phyloP scores from a whole-genome alignment of 2,797 vertebrate species.

The Knipowitschia caucasica region DNA sequence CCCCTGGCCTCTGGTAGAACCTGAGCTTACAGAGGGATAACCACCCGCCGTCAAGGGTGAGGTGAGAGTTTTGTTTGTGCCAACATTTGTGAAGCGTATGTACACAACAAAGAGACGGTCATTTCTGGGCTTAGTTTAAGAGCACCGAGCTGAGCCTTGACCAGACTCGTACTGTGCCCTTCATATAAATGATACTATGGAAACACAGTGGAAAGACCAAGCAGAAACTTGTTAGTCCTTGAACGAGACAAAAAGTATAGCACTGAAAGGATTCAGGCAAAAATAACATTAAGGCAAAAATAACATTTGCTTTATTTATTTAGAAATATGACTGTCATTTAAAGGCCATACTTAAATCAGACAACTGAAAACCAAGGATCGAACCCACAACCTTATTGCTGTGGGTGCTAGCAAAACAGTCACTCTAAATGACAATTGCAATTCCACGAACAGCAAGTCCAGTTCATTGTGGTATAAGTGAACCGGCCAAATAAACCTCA shows the following conservation, averaged over 20 bases:
- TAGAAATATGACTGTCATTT: not conserved
- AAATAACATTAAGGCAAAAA: no score
- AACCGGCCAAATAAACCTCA: no score
- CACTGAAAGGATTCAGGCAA: not conserved
- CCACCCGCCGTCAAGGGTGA: no score
- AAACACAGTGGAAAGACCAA: not conserved
- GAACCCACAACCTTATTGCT: no score
- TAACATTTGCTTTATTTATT: not conserved
- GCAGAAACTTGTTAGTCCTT: not conserved
- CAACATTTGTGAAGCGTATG: no score
- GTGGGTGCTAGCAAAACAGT: no score
- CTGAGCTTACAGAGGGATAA: no score
- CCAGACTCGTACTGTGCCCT: not conserved
- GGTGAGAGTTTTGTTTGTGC: no score
- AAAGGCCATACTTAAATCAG: not conserved
- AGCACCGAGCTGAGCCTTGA: not conserved
- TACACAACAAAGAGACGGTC: not conserved
- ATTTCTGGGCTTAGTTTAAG: not conserved
- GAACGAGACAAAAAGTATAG: conserved; percentile 2
- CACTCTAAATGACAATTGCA: not conserved
- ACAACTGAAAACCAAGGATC: no score
- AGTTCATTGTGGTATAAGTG: not conserved
- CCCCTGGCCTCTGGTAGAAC: no score
- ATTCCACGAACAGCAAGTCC: not conserved
- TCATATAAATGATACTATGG: not conserved